phyloP scores from a whole-genome alignment of 2,797 vertebrate species.

The Sebastolobus altivelis region DNA sequence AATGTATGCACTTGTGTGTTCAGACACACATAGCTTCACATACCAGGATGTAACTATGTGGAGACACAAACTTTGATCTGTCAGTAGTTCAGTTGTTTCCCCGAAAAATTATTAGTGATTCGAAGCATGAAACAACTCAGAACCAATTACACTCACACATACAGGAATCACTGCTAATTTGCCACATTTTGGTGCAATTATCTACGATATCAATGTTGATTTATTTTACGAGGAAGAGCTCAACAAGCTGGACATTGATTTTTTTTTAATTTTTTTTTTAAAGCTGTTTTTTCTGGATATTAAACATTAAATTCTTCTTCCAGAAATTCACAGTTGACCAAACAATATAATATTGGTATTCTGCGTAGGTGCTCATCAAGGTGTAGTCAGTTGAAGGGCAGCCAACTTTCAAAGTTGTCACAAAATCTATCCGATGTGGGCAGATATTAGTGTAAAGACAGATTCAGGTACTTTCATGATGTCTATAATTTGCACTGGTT shows the following conservation, averaged over 20 bases:
- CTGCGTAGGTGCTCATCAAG: not conserved
- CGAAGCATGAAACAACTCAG: not conserved
- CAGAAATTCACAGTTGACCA: not conserved
- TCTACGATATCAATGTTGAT: not conserved
- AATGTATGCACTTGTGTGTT: conserved; percentile 76
- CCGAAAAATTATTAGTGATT: not conserved
- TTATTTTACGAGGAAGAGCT: not conserved
- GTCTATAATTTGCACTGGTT: not conserved
- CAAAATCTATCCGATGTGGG: conserved; percentile 1
- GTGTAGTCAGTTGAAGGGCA: conserved; percentile 33
- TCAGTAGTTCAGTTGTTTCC: conserved; percentile 23
- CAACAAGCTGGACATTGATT: not conserved
- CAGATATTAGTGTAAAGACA: not conserved
- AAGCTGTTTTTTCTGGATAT: not conserved
- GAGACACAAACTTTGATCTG: conserved; percentile 47
- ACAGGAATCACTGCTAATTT: not conserved
- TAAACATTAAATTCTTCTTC: not conserved
- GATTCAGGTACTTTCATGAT: not conserved
- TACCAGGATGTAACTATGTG: conserved; percentile 22
- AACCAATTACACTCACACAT: not conserved
- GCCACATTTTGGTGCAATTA: not conserved
- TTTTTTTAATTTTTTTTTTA: not conserved
- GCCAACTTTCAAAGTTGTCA: conserved; percentile 26
- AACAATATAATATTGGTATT: conserved; percentile 17
- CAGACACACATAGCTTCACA: conserved; percentile 57